Evolutionary conservation across 2,113 vertebrate genomes (phyloP), one percentile per base, ranked within the genome.

Genomic region (Oenanthe melanoleuca): DNA sequence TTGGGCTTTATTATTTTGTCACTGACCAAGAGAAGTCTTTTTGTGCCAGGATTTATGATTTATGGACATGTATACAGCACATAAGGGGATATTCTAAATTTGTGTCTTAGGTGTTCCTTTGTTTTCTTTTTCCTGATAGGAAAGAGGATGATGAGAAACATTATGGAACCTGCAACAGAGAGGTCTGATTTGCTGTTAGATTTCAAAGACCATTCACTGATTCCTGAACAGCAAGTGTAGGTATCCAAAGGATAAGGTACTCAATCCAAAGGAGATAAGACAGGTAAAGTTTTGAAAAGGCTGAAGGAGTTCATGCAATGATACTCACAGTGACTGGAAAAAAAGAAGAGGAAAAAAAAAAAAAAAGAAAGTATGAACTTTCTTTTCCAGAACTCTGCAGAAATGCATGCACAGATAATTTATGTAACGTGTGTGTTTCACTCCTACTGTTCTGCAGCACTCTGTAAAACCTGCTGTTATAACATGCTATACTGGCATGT

Each of bases 391-490:
- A 81, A 64, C 14, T 59, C 10, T 2, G 59, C 71, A 86, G 59
- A 90, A 96, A 72, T 8, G 29, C 34, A 73, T 14, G 49, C 47
- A 77, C 66, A 77, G 65, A 52, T 94, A 86, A 96, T 95, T 90
- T 92, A 96, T 53, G 72, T 78, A 90, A 88, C 0, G 1, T 52
- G 7, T 31, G 56, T 77, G 33, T 82, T 91, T 59, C 72, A 57
- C 91, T 92, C 66, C 87, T 29, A 60, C 74, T 90, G 82, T 45
- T 92, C 75, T 42, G 47, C 72, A 83, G 60, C 86, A 63, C 6
- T 15, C 79, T 84, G 75, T 78, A 96, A 90, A 90, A 86, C 64
- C 82, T 86, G 88, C 79, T 96, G 94, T 64, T 94, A 86, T 45
- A 92, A 83, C 89, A 74, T 38, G 71, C 75, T 50, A 74, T 81